Evolutionary conservation across 2,888 invertebrate species (phyloP).

Genomic region (Volucella bombylans): DNA sequence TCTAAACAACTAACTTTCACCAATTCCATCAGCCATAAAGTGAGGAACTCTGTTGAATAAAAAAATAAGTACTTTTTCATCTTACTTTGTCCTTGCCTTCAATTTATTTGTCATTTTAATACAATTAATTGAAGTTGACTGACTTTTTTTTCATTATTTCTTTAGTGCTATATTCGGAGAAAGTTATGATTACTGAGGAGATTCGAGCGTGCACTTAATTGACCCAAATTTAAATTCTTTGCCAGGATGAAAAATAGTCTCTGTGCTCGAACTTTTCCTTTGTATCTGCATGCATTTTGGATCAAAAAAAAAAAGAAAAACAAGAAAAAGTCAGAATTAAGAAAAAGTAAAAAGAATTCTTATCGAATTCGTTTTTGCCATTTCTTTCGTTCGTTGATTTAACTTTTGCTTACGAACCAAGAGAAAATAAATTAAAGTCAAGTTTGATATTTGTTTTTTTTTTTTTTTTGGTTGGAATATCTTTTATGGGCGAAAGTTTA

Average conservation of each 20-base stretch:
- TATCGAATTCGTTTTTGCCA: conserved; percentile 15
- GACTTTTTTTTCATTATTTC: conserved; percentile 14
- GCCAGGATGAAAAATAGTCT: conserved; percentile 35
- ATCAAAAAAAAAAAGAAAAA: not conserved
- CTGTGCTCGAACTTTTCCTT: conserved; percentile 47
- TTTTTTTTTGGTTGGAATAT: not conserved
- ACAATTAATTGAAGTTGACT: conserved; percentile 54
- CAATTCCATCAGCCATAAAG: conserved; percentile 2
- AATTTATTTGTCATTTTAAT: conserved; percentile 56
- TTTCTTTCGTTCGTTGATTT: conserved; percentile 27
- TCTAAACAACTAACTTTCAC: conserved; percentile 13
- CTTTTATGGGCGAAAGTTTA: conserved; percentile 5
- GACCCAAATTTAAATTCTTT: conserved; percentile 54
- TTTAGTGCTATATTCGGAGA: conserved; percentile 3
- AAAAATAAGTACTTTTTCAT: not conserved
- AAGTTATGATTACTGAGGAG: conserved; percentile 45
- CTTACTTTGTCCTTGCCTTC: conserved; percentile 16
- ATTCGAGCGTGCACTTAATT: conserved; percentile 54
- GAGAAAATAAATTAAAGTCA: conserved; percentile 31
- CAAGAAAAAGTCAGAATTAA: too few relatives aligned
- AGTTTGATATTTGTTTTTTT: conserved; percentile 2
- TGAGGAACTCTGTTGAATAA: not conserved
- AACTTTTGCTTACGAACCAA: conserved; percentile 25
- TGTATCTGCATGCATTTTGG: conserved; percentile 41
- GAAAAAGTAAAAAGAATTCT: not conserved